Percentiles rank a stretch among this genome's conserved stretches.
Conservation (phyloP, 2,888 invertebrate species). For the Eupithecia exiguata region DNA sequence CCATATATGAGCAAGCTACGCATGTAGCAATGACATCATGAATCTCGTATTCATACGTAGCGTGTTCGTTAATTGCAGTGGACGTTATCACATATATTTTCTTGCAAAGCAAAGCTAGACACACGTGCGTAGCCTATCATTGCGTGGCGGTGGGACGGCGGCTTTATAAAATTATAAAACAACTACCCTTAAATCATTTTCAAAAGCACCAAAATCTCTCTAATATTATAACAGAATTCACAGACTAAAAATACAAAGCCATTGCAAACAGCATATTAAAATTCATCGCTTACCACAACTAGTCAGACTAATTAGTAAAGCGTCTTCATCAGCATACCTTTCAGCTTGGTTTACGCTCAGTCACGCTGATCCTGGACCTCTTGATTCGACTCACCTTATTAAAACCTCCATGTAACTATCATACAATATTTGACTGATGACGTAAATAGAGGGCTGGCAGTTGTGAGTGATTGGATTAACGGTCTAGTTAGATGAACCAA, state of each 20-base stretch:
- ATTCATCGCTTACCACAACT: constrained; percentile 34
- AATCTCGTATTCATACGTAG: no score
- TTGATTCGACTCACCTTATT: constrained; percentile 2
- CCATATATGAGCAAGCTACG: no score
- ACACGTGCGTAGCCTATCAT: no score
- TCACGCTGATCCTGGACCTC: constrained; percentile 16
- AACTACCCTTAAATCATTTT: not conserved
- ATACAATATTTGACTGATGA: not conserved
- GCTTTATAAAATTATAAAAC: no score
- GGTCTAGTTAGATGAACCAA: not conserved
- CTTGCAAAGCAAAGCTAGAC: no score
- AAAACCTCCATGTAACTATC: not conserved
- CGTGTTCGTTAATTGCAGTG: no score
- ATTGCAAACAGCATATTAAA: constrained; percentile 32
- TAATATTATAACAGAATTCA: not conserved
- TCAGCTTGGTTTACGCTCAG: constrained; percentile 65
- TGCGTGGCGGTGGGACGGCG: no score
- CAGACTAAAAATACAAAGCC: constrained; percentile 3
- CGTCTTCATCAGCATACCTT: constrained; percentile 71
- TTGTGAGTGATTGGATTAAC: not conserved
- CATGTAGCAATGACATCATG: no score
- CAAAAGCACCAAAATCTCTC: not conserved
- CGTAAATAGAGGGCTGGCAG: not conserved
- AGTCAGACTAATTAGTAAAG: constrained; percentile 61
- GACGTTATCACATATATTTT: no score